Percentiles rank a stretch among this genome's conserved stretches.
Evolutionary conservation across 2,888 invertebrate genomes (phyloP).

Genomic region (Chouioia cunea): DNA sequence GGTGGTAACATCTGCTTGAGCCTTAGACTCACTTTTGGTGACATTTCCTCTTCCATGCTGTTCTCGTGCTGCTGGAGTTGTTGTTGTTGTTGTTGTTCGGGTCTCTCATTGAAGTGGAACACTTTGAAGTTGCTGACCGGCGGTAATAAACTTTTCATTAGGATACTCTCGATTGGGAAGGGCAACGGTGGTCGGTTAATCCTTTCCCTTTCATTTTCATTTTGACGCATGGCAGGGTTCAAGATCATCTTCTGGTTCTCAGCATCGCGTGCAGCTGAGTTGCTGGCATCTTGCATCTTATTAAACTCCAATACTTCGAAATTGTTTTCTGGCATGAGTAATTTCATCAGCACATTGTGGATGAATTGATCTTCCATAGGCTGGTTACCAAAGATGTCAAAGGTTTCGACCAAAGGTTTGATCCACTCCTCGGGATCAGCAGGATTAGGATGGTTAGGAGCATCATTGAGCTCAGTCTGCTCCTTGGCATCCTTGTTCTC

Average conservation of each 20-base stretch:
- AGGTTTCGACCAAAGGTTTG: conserved; percentile 43
- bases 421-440: conserved; percentile 45
- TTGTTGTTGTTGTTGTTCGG: conserved; percentile 25
- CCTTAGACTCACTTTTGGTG: conserved; percentile 30
- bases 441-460: conserved; percentile 40
- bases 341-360: conserved; percentile 42
- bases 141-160: conserved; percentile 41
- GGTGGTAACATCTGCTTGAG: conserved; percentile 39
- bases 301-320: conserved; percentile 44
- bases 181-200: conserved; percentile 8
- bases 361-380: conserved; percentile 44
- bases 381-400: conserved; percentile 46
- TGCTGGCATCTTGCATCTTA: conserved; percentile 43
- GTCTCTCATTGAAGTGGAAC: conserved; percentile 43
- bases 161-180: conserved; percentile 32
- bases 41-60: conserved; percentile 37
- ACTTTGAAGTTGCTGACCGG: conserved; percentile 41
- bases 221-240: conserved; percentile 15
- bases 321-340: conserved; percentile 43
- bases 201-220: conserved; percentile 5
- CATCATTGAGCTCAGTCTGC: conserved; percentile 35
- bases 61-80: background rate
- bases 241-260: conserved; percentile 26
- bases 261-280: conserved; percentile 8
- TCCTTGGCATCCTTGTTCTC: conserved; percentile 26